Evolutionary conservation across 1,140 invertebrate genomes (phyloP), one percentile per base, ranked within the genome.

Genomic region (Trypoxylus dichotomus): DNA sequence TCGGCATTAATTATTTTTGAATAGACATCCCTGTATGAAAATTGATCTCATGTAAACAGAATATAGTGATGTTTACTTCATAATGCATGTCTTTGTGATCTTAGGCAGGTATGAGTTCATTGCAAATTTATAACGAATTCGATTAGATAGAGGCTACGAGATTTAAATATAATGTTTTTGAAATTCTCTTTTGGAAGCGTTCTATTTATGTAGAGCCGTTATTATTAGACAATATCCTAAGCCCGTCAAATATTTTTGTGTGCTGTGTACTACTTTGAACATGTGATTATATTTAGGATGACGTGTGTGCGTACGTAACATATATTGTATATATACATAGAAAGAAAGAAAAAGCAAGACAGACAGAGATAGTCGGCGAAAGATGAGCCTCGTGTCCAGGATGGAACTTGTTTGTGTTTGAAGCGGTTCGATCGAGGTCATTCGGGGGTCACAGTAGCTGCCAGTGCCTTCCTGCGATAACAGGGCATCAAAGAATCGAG

Each of bases 401-500:
- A 74, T 74, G 72, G 72, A 74, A 74, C 72, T 74, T 74, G 29
- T 74, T 37, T 74, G 29, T 74, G 72, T 74, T 37, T 74, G 29
- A 15, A 74, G 32, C 72, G 72, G 72, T 41, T 74, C 60, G 72
- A 74, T 43, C 41, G 72, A 74, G 72, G 72, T 74, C 72, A 74
- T 74, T 43, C 72, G 72, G 41, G 72, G 72, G 72, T 74, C 72
- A 74, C 72, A 32, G 72, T 74, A 41, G 72, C 72, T 74, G 72
- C 72, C 29, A 43, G 72, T 74, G 72, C 72, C 41, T 74, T 74
- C 72, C 72, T 42, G 32, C 72, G 72, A 74, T 74, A 74, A 74
- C 32, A 43, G 32, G 32, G 72, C 72, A 74, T 74, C 72, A 74
- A 74, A 74, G 72, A 74, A 74, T 74, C 72, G 72, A 74, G 72